Conservation (phyloP, 2,888 invertebrate species). For the Limnephilus marmoratus region DNA sequence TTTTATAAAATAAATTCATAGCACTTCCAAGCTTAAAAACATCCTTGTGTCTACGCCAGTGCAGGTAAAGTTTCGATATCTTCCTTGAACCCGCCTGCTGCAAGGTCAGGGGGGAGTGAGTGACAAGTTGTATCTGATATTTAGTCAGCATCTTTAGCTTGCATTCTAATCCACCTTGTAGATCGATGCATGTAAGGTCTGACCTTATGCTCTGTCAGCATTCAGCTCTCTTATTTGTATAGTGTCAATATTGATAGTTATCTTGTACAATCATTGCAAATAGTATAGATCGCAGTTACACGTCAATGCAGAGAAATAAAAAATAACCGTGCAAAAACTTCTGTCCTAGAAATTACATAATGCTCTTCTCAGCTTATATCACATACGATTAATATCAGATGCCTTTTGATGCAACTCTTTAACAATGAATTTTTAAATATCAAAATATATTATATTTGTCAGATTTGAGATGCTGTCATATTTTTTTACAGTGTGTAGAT, state of each 20-base stretch:
- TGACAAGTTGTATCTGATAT: constrained; percentile 37
- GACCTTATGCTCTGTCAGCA: constrained; percentile 56
- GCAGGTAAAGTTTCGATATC: background rate
- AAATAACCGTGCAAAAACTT: constrained; percentile 34
- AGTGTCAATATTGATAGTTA: constrained; percentile 54
- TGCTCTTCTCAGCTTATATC: constrained; percentile 15
- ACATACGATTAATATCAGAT: constrained; percentile 1
- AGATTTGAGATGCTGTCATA: background rate
- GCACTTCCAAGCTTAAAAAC: background rate
- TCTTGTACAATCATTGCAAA: constrained; percentile 48
- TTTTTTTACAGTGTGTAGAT: background rate
- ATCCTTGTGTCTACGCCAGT: background rate
- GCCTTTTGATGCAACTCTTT: background rate
- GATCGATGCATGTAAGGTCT: constrained; percentile 34
- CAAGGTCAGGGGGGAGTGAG: constrained; percentile 40
- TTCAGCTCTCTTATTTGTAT: constrained; percentile 44
- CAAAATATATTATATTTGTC: background rate
- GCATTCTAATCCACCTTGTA: constrained; percentile 29
- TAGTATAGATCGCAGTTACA: constrained; percentile 47
- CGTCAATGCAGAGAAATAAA: constrained; percentile 56
- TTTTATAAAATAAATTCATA: background rate
- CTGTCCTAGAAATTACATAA: constrained; percentile 23
- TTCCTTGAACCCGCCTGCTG: constrained; percentile 37
- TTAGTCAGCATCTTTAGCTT: constrained; percentile 24
- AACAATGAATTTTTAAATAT: background rate